phyloP scores from a whole-genome alignment of 2,797 vertebrate species.

The Bufotes viridis region DNA sequence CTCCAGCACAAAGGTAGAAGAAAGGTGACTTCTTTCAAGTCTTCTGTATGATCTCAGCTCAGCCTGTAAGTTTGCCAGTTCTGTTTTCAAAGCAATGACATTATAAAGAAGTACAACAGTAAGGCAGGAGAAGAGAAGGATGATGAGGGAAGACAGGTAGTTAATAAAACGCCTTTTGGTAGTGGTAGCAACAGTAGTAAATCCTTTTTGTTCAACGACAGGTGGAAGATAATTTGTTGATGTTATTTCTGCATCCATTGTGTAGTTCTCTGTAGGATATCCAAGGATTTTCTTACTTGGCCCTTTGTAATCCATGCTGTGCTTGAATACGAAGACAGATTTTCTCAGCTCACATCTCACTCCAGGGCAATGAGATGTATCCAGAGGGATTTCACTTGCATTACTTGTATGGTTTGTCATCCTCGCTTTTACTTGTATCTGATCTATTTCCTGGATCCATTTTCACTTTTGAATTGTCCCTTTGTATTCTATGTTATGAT shows the following conservation, averaged over 20 bases:
- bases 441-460: constrained; percentile 12
- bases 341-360: neutral
- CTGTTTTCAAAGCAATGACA: constrained; percentile 82
- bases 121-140: constrained; percentile 83
- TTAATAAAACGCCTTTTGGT: constrained; percentile 65
- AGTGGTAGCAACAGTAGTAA: constrained; percentile 14
- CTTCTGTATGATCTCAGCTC: constrained; percentile 67
- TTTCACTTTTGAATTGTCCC: neutral
- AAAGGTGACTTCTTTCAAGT: neutral
- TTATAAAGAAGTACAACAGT: constrained; percentile 84
- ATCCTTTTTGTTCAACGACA: constrained; percentile 63
- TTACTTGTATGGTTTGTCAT: neutral
- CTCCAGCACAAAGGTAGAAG: neutral
- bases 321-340: constrained; percentile 58
- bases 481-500: constrained; percentile 19
- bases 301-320: constrained; percentile 69
- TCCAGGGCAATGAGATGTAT: neutral
- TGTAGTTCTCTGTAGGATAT: constrained; percentile 65
- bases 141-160: constrained; percentile 73
- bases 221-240: constrained; percentile 65
- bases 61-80: constrained; percentile 81
- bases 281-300: constrained; percentile 67
- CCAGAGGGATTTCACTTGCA: neutral
- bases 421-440: neutral
- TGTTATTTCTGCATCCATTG: constrained; percentile 70